Conservation (phyloP, 2,888 invertebrate genomes). For the Ophion ellenae region DNA sequence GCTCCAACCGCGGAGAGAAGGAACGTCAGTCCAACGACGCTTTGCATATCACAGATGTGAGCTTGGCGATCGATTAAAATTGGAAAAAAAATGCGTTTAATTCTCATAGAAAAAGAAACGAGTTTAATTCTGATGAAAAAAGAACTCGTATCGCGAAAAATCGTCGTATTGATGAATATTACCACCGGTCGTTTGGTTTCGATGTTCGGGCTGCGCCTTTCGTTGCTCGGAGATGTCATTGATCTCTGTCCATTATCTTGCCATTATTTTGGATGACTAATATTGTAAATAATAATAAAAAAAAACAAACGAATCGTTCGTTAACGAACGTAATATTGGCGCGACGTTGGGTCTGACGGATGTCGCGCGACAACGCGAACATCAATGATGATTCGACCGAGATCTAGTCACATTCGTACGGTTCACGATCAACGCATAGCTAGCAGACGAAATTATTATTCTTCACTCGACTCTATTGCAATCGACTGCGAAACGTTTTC, state of each 20-base stretch:
- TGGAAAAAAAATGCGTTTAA: background rate
- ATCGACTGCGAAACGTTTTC: no score
- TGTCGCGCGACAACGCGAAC: background rate
- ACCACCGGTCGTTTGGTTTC: conserved; percentile 35
- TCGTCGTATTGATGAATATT: background rate
- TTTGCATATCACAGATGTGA: conserved; percentile 39
- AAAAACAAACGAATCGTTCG: background rate
- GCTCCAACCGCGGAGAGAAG: conserved; percentile 48
- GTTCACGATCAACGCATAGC: background rate
- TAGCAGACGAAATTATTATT: background rate
- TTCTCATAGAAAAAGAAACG: background rate
- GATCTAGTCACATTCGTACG: background rate
- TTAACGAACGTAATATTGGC: background rate
- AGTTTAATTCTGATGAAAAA: no score
- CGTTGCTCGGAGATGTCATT: conserved; percentile 26
- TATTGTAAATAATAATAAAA: background rate
- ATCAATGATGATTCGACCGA: background rate
- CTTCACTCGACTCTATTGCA: background rate
- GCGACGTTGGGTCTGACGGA: background rate
- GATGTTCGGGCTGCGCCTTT: conserved; percentile 46
- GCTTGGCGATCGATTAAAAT: conserved; percentile 2
- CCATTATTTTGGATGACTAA: conserved; percentile 27
- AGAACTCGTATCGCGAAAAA: background rate
- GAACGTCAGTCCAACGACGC: conserved; percentile 31
- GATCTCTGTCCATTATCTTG: conserved; percentile 35